A percentile compares a stretch with the other conserved stretches of the same genome.
phyloP scores from a whole-genome alignment of 2,888 invertebrate genomes.

The Stenodera caucasica region DNA sequence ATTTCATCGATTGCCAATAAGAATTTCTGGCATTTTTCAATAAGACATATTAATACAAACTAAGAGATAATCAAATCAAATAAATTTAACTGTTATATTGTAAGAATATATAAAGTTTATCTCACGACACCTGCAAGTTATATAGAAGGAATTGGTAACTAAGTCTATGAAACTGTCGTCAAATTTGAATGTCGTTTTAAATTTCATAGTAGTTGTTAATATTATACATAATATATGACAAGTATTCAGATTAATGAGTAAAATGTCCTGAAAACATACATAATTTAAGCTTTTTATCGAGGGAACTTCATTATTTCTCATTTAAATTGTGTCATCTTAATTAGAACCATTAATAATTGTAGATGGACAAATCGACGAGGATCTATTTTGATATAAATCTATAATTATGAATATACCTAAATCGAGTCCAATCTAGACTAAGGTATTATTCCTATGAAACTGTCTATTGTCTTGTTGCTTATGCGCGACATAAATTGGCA shows the following conservation, averaged over 20 bases:
- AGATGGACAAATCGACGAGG: no score
- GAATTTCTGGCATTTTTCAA: neutral
- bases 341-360: no score
- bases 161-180: neutral
- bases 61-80: no score
- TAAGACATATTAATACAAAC: no score
- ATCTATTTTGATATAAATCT: no score
- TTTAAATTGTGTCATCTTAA: no score
- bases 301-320: no score
- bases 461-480: conserved; percentile 6
- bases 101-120: no score
- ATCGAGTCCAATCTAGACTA: neutral
- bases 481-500: conserved; percentile 25
- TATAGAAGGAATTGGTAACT: neutral
- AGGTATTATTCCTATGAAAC: neutral
- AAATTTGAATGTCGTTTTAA: neutral
- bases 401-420: neutral
- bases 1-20: neutral
- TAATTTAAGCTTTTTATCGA: neutral
- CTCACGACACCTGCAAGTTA: no score
- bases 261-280: neutral
- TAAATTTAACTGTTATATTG: no score
- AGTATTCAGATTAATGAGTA: neutral
- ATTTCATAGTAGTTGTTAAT: neutral
- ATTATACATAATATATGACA: neutral